phyloP scores from a whole-genome alignment of 2,797 vertebrate species.

The Channallabes apus region DNA sequence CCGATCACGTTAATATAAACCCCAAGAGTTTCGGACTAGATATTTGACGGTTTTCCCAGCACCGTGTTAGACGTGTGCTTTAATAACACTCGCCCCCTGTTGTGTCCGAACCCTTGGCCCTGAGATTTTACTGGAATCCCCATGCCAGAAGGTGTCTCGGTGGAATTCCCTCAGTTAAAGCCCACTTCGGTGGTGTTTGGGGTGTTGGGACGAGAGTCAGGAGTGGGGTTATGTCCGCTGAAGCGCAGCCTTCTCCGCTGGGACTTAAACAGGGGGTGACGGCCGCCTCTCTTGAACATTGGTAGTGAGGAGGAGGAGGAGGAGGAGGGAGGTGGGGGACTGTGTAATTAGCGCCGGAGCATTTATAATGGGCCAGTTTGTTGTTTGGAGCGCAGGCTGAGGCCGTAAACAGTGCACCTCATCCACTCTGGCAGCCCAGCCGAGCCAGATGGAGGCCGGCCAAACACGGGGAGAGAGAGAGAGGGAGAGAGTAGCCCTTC shows the following conservation, averaged over 20 bases:
- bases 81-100: background rate
- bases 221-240: constrained; percentile 41
- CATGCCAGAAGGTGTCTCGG: constrained; percentile 22
- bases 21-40: background rate
- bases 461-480: constrained; percentile 6
- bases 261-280: constrained; percentile 38
- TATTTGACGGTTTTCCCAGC: background rate
- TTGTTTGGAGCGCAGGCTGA: constrained; percentile 68
- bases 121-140: background rate
- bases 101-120: background rate
- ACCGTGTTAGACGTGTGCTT: background rate
- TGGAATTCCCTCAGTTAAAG: constrained; percentile 42
- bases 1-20: background rate
- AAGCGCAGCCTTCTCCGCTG: constrained; percentile 20
- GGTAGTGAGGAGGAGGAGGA: background rate
- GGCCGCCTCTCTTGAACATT: constrained; percentile 1
- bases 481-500: constrained; percentile 22
- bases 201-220: constrained; percentile 20
- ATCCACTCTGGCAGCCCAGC: constrained; percentile 31
- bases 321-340: constrained; percentile 10
- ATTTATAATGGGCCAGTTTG: constrained; percentile 71
- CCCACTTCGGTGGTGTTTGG: background rate
- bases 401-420: constrained; percentile 68
- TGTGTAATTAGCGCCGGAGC: constrained; percentile 44
- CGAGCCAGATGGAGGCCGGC: constrained; percentile 46